These are phyloP conservation scores for Halictus ligatus DNA, from an alignment of 2,888 invertebrate species.

Conservation along the genomic window DNA sequence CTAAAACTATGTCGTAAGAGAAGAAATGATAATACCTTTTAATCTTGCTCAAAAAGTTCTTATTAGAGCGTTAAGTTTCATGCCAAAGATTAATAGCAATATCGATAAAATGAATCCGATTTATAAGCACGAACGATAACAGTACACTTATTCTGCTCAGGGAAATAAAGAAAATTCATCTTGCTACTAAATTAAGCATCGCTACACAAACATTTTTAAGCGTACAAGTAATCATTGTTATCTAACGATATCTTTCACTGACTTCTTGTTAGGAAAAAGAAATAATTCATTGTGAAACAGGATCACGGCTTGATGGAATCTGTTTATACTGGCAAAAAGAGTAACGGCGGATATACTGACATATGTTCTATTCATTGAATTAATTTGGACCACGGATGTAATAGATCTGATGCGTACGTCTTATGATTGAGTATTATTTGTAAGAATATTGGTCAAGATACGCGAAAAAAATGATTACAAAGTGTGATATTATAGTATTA, in stretches of 20 bases:
- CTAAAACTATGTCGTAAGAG: conserved; percentile 32
- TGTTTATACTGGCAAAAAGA: conserved; percentile 31
- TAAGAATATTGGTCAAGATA: conserved; percentile 57
- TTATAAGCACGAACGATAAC: conserved; percentile 25
- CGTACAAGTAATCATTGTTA: conserved; percentile 15
- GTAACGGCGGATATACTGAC: conserved; percentile 44
- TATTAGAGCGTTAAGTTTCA: conserved; percentile 25
- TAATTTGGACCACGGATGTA: conserved; percentile 64
- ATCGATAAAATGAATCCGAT: conserved; percentile 20
- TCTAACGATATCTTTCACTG: not conserved
- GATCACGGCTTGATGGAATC: conserved; percentile 8
- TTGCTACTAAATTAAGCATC: not conserved
- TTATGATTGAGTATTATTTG: conserved; percentile 46
- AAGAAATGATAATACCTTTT: conserved; percentile 28
- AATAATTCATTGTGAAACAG: not conserved
- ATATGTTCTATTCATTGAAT: conserved; percentile 49
- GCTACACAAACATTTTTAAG: conserved; percentile 2
- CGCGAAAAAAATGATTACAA: conserved; percentile 50
- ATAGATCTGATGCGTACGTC: conserved; percentile 47
- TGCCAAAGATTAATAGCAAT: conserved; percentile 23
- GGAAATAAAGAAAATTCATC: conserved; percentile 36
- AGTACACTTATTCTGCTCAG: conserved; percentile 31
- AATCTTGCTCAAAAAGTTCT: conserved; percentile 25
- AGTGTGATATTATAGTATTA: conserved; percentile 50
- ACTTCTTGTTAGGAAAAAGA: not conserved